phyloP scores from a whole-genome alignment of 2,888 invertebrate genomes.

The Polyploca ridens region DNA sequence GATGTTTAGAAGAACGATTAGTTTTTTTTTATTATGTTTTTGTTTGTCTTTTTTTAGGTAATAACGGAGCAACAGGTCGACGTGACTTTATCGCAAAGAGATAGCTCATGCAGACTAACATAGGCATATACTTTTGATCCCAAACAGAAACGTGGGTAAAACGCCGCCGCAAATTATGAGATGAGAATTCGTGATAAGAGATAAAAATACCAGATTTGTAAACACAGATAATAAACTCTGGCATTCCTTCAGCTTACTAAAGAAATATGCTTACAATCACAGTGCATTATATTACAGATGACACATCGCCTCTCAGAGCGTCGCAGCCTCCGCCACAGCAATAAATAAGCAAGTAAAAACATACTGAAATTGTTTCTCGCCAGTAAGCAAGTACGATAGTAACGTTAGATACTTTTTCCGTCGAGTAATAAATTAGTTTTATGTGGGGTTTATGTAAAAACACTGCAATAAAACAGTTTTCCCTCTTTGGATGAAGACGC shows the following conservation, averaged over 20 bases:
- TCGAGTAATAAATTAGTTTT: slow-evolving; percentile 66
- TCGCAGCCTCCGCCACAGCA: background rate
- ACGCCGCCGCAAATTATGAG: too few relatives aligned
- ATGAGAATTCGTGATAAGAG: too few relatives aligned
- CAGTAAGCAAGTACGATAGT: slow-evolving; percentile 12
- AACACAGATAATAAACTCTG: background rate
- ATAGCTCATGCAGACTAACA: too few relatives aligned
- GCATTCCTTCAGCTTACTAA: background rate
- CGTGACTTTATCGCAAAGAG: too few relatives aligned
- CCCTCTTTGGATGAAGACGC: slow-evolving; percentile 52
- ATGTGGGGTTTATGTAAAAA: slow-evolving; percentile 72
- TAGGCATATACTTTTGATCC: too few relatives aligned
- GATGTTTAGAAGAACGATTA: too few relatives aligned
- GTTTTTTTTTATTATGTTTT: too few relatives aligned
- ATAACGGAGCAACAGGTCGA: too few relatives aligned
- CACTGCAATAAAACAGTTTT: slow-evolving; percentile 65
- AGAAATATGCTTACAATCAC: slow-evolving; percentile 3
- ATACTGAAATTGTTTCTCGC: slow-evolving; percentile 22
- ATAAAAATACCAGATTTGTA: background rate
- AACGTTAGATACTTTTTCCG: slow-evolving; percentile 30
- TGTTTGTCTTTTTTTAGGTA: too few relatives aligned
- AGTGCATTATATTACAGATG: slow-evolving; percentile 8
- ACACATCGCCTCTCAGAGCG: slow-evolving; percentile 9
- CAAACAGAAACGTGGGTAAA: too few relatives aligned
- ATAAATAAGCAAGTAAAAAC: slow-evolving; percentile 19